phyloP scores from a whole-genome alignment of 2,888 invertebrate genomes.

The Cerastoderma edule region DNA sequence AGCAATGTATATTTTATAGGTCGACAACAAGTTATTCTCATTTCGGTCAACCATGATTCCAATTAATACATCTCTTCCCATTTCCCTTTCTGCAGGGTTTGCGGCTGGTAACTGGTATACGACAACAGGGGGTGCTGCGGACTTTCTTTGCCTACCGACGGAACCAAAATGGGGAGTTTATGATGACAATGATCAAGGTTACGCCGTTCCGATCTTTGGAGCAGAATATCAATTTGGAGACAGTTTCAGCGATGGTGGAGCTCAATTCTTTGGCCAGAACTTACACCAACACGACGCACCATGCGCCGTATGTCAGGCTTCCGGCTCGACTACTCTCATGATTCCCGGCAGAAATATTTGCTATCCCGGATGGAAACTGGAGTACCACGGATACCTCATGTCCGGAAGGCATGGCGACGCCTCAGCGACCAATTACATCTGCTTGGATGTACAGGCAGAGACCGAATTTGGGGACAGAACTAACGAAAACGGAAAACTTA shows the following conservation, averaged over 20 bases:
- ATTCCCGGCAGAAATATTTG: constrained; percentile 49
- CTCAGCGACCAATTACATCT: constrained; percentile 14
- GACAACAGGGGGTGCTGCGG: constrained; percentile 15
- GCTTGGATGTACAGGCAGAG: constrained; percentile 15
- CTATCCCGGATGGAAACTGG: constrained; percentile 49
- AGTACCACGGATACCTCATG: constrained; percentile 53
- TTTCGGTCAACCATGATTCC: too few species aligned
- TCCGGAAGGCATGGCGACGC: not conserved
- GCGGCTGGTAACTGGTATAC: not conserved
- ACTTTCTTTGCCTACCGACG: constrained; percentile 7
- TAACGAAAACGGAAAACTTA: not conserved
- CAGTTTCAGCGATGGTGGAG: not conserved
- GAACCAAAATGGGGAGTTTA: constrained; percentile 19
- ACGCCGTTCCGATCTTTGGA: not conserved
- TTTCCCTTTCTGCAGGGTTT: too few species aligned
- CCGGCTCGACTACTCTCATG: constrained; percentile 34
- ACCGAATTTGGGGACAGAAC: not conserved
- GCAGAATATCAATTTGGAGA: constrained; percentile 23
- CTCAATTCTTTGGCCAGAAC: constrained; percentile 12
- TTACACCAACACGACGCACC: constrained; percentile 13
- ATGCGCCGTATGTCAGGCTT: constrained; percentile 15
- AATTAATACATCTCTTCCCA: too few species aligned
- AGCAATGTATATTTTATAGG: too few species aligned
- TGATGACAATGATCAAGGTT: not conserved
- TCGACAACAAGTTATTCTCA: too few species aligned